Percentiles rank a stretch among this genome's conserved stretches.
phyloP scores from a whole-genome alignment of 1,140 invertebrate genomes.

The Lasaia peninsularis region DNA sequence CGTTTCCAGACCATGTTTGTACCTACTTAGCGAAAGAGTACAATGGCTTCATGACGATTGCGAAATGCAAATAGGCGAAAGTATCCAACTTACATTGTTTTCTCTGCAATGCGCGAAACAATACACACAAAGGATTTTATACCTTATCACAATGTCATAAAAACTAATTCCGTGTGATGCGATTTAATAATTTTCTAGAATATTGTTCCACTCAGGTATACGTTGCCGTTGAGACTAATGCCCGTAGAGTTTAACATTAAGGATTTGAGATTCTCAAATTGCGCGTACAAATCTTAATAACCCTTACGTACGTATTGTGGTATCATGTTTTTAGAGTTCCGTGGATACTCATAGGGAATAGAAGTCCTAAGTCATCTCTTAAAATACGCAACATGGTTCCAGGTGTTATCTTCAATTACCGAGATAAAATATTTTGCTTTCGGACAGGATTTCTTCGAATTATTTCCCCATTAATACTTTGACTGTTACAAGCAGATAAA shows the following conservation, averaged over 20 bases:
- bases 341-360: too few species aligned
- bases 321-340: too few species aligned
- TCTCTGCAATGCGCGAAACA: conserved; percentile 9
- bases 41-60: conserved; percentile 11
- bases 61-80: conserved; percentile 10
- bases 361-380: too few species aligned
- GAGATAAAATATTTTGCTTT: too few species aligned
- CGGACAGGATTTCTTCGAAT: too few species aligned
- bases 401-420: too few species aligned
- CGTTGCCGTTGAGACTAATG: conserved; percentile 4
- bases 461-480: too few species aligned
- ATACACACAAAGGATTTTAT: neutral
- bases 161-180: neutral
- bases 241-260: neutral
- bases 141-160: neutral
- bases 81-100: conserved; percentile 13
- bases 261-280: conserved; percentile 1
- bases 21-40: conserved; percentile 1
- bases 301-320: neutral
- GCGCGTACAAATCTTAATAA: conserved; percentile 1
- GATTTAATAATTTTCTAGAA: conserved; percentile 13
- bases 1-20: neutral
- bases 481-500: too few species aligned
- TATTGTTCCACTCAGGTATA: conserved; percentile 11
- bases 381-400: too few species aligned